Percentiles rank a stretch among this genome's conserved stretches.
Conservation (phyloP, 2,113 vertebrate species). For the Mandrillus leucophaeus region DNA sequence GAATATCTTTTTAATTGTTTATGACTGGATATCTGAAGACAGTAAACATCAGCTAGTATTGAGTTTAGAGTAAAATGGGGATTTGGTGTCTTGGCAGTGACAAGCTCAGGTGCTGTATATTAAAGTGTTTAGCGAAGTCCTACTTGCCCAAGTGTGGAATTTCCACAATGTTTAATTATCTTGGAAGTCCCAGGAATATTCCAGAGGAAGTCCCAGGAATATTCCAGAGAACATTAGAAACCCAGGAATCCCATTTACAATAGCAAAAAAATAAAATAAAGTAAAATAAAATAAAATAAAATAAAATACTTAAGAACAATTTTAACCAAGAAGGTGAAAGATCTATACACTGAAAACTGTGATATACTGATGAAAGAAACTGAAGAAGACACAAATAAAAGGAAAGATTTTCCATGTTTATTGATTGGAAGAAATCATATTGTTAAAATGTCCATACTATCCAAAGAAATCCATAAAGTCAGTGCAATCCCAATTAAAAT, state of each 20-base stretch:
- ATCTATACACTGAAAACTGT: background rate
- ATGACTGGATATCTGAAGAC: conserved; percentile 54
- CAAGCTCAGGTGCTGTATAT: background rate
- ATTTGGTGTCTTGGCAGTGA: background rate
- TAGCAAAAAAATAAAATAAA: background rate
- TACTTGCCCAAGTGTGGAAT: background rate
- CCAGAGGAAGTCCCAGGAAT: background rate
- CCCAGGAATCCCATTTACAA: background rate
- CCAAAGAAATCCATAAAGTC: background rate
- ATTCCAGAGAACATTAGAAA: background rate
- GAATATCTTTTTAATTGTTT: conserved; percentile 51
- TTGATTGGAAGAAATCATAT: background rate
- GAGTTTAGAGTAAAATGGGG: conserved; percentile 33
- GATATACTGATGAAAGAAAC: background rate
- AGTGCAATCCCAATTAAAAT: background rate
- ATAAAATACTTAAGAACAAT: background rate
- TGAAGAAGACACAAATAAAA: background rate
- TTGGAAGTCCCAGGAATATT: conserved; percentile 15
- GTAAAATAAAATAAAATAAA: background rate
- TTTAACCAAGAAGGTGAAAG: background rate
- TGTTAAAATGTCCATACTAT: background rate
- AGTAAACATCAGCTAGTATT: background rate
- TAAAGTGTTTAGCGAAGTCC: background rate
- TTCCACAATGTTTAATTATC: background rate
- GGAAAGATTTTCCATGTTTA: background rate